phyloP scores from a whole-genome alignment of 2,888 invertebrate species.

The Meteorus cinctellus region DNA sequence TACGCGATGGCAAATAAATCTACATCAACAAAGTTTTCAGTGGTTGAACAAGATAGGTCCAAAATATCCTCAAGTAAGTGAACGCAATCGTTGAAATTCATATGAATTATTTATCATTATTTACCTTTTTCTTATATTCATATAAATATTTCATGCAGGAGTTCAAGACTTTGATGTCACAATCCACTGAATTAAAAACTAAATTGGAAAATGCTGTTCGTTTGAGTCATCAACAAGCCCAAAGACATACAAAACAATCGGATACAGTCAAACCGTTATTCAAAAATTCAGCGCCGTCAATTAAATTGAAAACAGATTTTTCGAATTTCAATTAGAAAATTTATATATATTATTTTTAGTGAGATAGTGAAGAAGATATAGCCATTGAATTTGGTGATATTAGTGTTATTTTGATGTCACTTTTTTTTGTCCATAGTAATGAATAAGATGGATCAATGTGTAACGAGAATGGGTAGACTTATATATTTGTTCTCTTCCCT shows the following conservation, averaged over 20 bases:
- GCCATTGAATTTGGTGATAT: conserved; percentile 47
- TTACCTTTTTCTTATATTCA: conserved; percentile 13
- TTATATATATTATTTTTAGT: neutral
- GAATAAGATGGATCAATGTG: conserved; percentile 14
- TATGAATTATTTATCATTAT: neutral
- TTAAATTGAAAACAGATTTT: conserved; percentile 95
- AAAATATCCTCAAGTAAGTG: conserved; percentile 86
- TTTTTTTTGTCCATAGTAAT: conserved; percentile 28
- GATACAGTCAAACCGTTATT: conserved; percentile 67
- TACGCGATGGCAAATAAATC: conserved; percentile 79
- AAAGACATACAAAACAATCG: conserved; percentile 72
- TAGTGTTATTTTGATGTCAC: conserved; percentile 44
- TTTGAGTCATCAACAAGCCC: conserved; percentile 78
- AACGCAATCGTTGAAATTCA: neutral
- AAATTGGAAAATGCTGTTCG: conserved; percentile 91
- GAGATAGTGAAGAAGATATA: neutral
- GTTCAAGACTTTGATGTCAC: conserved; percentile 92
- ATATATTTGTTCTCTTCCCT: neutral
- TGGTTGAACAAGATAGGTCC: conserved; percentile 95
- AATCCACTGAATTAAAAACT: conserved; percentile 84
- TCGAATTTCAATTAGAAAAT: conserved; percentile 86
- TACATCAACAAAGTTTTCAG: conserved; percentile 92
- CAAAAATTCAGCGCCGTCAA: conserved; percentile 79
- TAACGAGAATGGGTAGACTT: neutral
- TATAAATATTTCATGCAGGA: conserved; percentile 76